These are phyloP conservation scores for Denticeps clupeoides DNA, from an alignment of 2,797 vertebrate species.

Conservation along the genomic window DNA sequence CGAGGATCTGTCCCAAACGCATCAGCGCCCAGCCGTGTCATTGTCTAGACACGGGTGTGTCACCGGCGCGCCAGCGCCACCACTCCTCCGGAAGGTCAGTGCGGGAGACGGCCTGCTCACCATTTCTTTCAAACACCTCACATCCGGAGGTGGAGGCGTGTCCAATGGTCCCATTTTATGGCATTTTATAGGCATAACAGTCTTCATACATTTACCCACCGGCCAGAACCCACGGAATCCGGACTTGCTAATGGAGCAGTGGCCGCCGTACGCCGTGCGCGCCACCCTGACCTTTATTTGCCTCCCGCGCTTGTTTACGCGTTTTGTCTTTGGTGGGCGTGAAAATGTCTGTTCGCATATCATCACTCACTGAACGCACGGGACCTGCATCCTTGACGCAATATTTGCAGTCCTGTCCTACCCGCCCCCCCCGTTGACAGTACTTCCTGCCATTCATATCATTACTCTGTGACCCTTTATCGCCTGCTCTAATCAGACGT, in stretches of 20 bases:
- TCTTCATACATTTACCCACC: slow-evolving; percentile 24
- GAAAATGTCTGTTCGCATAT: neutral
- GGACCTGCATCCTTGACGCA: slow-evolving; percentile 6
- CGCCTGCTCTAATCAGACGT: slow-evolving; percentile 31
- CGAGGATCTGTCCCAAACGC: slow-evolving; percentile 28
- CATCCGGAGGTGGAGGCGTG: slow-evolving; percentile 39
- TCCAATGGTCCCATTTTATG: slow-evolving; percentile 42
- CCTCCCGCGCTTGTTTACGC: neutral
- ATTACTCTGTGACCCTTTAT: slow-evolving; percentile 38
- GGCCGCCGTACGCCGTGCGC: slow-evolving; percentile 2
- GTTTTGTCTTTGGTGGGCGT: slow-evolving; percentile 3
- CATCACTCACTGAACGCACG: slow-evolving; percentile 11
- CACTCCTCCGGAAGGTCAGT: slow-evolving; percentile 17
- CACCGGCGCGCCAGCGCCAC: slow-evolving; percentile 22
- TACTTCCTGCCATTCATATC: slow-evolving; percentile 34
- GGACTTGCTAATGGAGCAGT: neutral
- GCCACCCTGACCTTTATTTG: neutral
- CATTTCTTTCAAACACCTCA: slow-evolving; percentile 36
- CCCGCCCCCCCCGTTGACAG: slow-evolving; percentile 30
- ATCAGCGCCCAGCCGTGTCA: slow-evolving; percentile 31
- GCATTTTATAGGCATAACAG: slow-evolving; percentile 33
- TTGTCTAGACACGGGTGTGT: slow-evolving; percentile 35
- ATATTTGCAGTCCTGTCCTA: slow-evolving; percentile 8
- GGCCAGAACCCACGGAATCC: slow-evolving; percentile 6
- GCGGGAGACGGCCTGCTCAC: slow-evolving; percentile 22